Evolutionary conservation across 2,113 vertebrate genomes (phyloP), one percentile per base, ranked within the genome.

Genomic region (Bostrychus sinensis): DNA sequence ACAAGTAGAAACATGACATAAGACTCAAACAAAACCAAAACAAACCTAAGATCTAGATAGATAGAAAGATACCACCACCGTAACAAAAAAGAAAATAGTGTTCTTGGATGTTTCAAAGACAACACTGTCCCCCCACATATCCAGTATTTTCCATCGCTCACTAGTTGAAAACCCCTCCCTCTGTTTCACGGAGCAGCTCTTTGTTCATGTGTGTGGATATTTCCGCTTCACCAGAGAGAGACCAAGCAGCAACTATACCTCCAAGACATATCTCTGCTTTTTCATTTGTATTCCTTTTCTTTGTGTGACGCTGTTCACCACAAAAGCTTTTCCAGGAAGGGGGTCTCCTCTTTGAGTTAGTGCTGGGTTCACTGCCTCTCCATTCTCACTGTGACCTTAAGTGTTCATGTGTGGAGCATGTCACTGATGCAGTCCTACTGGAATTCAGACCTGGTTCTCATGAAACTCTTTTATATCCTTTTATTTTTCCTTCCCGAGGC

Each of bases 141-240:
- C 37, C 20, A 8, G 4, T 23, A 32, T 75, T 42, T 42, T 13
- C 41, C 64, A 48, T 14, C 62, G n/a, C 48, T 25, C 30, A 38
- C 23, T 12, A 20, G 56, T 65, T 56, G 19, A 45, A 56, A 62
- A 69, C 22, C 28, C 25, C 14, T 17, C 10, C 13, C 12, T 48
- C n/a, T 28, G 12, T 26, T 19, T 19, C 42, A 23, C 16, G 39
- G 38, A 72, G 45, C 23, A 22, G 32, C 23, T 56, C 62, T 83
- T 84, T 89, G 48, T 86, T 76, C 71, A 51, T 38, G 10, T 64
- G 61, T 17, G 45, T 67, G 50, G 55, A 56, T 25, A 54, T 73
- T 78, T 86, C 63, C 57, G 62, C 72, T 66, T 81, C 68, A 77
- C 42, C 50, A 38, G 65, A 48, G 58, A 55, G 53, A 75, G 43